Evolutionary conservation across 1,140 invertebrate genomes (phyloP).

Genomic region (Charaxes varanes): DNA sequence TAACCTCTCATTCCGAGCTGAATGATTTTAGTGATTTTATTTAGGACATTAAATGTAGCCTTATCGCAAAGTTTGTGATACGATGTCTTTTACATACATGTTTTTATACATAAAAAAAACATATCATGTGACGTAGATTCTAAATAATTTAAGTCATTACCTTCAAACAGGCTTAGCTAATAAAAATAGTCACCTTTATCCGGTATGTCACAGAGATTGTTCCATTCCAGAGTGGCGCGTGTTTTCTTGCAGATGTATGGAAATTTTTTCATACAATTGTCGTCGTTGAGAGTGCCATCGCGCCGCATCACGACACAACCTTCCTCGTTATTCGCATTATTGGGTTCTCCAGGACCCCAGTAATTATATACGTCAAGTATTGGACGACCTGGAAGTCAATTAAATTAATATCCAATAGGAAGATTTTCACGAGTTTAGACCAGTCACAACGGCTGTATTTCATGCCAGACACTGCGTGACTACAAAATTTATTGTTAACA

Average conservation of each 20-base stretch:
- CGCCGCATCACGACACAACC: conserved; percentile 37
- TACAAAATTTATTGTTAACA: too few relatives aligned
- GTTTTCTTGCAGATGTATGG: conserved; percentile 59
- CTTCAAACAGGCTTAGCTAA: too few relatives aligned
- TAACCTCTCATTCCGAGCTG: too few relatives aligned
- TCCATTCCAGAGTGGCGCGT: conserved; percentile 38
- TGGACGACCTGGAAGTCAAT: conserved; percentile 39
- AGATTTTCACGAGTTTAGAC: not conserved
- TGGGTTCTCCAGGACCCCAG: conserved; percentile 48
- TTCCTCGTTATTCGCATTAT: conserved; percentile 35
- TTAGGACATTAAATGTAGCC: too few relatives aligned
- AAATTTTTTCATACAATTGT: conserved; percentile 28
- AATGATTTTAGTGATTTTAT: too few relatives aligned
- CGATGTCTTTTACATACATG: too few relatives aligned
- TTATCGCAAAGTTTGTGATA: too few relatives aligned
- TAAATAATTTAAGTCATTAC: too few relatives aligned
- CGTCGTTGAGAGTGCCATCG: conserved; percentile 41
- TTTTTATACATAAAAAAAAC: too few relatives aligned
- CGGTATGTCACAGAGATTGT: conserved; percentile 41
- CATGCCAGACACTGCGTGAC: too few relatives aligned
- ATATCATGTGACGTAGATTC: too few relatives aligned
- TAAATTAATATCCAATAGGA: not conserved
- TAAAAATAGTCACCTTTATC: conserved; percentile 48
- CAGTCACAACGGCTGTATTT: too few relatives aligned
- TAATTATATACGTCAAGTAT: conserved; percentile 40